Percentiles rank a stretch among this genome's conserved stretches.
These are phyloP conservation scores for Montipora efflorescens DNA, from an alignment of 64 coral and sea anemone genomes.

Conservation along the genomic window DNA sequence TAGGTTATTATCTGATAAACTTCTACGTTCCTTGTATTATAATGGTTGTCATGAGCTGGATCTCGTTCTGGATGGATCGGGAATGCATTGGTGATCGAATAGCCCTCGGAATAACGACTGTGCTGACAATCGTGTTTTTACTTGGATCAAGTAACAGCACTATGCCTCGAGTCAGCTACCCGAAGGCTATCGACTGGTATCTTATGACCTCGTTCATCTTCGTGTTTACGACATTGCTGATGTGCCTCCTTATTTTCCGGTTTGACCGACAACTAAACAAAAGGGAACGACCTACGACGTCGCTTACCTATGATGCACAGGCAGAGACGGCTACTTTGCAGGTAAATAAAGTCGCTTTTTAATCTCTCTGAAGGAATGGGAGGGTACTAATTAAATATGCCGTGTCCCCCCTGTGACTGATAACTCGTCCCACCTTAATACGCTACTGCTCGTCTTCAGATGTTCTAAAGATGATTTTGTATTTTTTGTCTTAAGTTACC, in stretches of 20 bases:
- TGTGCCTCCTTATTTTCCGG: slow-evolving; percentile 81
- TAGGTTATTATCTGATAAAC: slow-evolving; percentile 93
- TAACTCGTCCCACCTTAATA: too few relatives aligned
- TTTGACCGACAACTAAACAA: slow-evolving; percentile 34
- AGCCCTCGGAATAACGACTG: slow-evolving; percentile 88
- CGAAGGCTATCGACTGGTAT: slow-evolving; percentile 95
- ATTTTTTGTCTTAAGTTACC: slow-evolving; percentile 4
- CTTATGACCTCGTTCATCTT: slow-evolving; percentile 94
- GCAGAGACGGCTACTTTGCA: slow-evolving; percentile 22
- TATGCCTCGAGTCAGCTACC: slow-evolving; percentile 94
- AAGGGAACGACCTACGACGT: slow-evolving; percentile 17
- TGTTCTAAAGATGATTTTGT: too few relatives aligned
- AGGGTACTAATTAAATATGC: too few relatives aligned
- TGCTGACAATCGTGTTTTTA: slow-evolving; percentile 90
- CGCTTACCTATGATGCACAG: slow-evolving; percentile 20
- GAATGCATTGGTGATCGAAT: slow-evolving; percentile 90
- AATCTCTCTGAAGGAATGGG: too few relatives aligned
- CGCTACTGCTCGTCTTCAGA: too few relatives aligned
- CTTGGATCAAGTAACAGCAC: slow-evolving; percentile 91
- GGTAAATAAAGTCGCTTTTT: not conserved
- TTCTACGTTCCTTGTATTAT: slow-evolving; percentile 93
- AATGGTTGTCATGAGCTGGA: slow-evolving; percentile 93
- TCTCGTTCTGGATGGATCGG: slow-evolving; percentile 91
- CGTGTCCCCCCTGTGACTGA: too few relatives aligned
- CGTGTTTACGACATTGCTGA: slow-evolving; percentile 85